phyloP scores from a whole-genome alignment of 2,113 vertebrate genomes.

The chimpanzee (Pan troglodytes) region NHGRI_mPanTro3-v2.1_pri NC_072409.2:23202001-23202500 shows the following conservation, averaged over 20 bases:
- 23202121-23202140: not conserved
- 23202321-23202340: not conserved
- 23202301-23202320: not conserved
- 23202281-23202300: not conserved
- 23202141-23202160: not conserved
- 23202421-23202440: slow-evolving; percentile 36
- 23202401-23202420: slow-evolving; percentile 38
- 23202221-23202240: not conserved
- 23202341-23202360: not conserved
- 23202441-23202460: slow-evolving; percentile 65
- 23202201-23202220: not conserved
- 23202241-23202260: not conserved
- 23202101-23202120: not conserved
- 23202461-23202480: slow-evolving; percentile 15
- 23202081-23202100: not conserved
- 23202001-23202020: not conserved
- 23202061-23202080: not conserved
- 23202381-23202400: not conserved
- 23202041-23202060: not conserved
- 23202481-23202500: slow-evolving; percentile 46
- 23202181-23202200: not conserved
- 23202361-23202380: not conserved
- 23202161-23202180: not conserved
- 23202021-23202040: not conserved
- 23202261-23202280: not conserved